These are phyloP conservation scores for Metellina segmentata DNA, from an alignment of 2,888 invertebrate genomes.

Conservation along the genomic window DNA sequence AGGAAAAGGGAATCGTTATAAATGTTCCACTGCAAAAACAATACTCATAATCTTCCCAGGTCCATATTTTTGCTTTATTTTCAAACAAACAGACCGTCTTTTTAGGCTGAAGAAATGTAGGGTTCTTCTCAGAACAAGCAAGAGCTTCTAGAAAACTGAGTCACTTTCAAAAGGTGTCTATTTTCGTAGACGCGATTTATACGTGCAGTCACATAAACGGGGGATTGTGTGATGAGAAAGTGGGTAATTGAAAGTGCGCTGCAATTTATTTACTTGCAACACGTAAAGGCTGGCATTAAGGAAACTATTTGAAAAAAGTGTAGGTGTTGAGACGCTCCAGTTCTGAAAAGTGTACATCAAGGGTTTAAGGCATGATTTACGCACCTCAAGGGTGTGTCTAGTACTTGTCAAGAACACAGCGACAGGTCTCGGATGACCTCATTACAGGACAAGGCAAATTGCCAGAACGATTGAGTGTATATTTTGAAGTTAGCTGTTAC, in stretches of 20 bases:
- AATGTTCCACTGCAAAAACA: no score
- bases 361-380: not conserved
- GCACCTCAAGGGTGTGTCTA: conserved; percentile 28
- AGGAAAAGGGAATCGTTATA: no score
- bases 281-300: not conserved
- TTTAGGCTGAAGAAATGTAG: no score
- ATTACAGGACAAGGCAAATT: conserved; percentile 13
- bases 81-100: no score
- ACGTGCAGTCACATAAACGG: not conserved
- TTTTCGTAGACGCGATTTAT: conserved; percentile 9
- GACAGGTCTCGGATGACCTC: conserved; percentile 39
- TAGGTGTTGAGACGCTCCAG: not conserved
- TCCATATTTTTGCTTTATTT: no score
- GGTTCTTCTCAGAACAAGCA: not conserved
- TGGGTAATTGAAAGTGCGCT: conserved; percentile 10
- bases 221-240: not conserved
- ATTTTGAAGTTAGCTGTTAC: not conserved
- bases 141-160: not conserved
- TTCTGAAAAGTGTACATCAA: not conserved
- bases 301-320: conserved; percentile 5
- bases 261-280: conserved; percentile 20
- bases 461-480: not conserved
- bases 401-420: conserved; percentile 18
- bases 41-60: no score
- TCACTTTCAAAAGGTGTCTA: not conserved